These are phyloP conservation scores for Triplophysa dalaica DNA, from an alignment of 2,113 vertebrate species.

Conservation along the genomic window DNA sequence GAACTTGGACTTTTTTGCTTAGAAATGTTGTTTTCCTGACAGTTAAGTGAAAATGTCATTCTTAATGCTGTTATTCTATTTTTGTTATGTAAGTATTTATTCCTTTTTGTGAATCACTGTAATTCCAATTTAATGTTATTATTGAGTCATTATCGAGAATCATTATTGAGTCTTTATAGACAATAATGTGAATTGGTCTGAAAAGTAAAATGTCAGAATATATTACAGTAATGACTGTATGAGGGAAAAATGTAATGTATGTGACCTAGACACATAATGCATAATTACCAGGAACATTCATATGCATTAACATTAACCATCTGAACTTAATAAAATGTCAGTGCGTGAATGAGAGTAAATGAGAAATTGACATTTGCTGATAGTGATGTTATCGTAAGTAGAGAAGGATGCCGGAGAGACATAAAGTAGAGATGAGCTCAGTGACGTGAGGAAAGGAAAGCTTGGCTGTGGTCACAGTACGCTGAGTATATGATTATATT, in stretches of 20 bases:
- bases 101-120: too few relatives aligned
- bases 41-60: too few relatives aligned
- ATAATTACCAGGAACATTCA: neutral
- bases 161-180: too few relatives aligned
- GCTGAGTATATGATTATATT: constrained; percentile 31
- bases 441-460: constrained; percentile 4
- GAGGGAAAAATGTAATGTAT: neutral
- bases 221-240: neutral
- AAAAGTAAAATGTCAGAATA: neutral
- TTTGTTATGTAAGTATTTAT: neutral
- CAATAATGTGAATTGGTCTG: too few relatives aligned
- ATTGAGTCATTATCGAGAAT: too few relatives aligned
- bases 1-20: neutral
- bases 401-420: neutral
- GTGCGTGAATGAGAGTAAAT: neutral
- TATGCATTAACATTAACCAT: constrained; percentile 1
- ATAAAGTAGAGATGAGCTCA: neutral
- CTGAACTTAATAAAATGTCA: neutral
- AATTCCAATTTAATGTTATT: too few relatives aligned
- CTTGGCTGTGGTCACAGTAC: constrained; percentile 10
- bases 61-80: neutral
- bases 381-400: constrained; percentile 2
- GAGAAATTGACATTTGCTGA: neutral
- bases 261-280: neutral
- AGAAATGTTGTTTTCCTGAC: too few relatives aligned